A percentile compares a stretch with the other conserved stretches of the same genome.
phyloP scores from a whole-genome alignment of 2,888 invertebrate species.

The Dromius quadrimaculatus region DNA sequence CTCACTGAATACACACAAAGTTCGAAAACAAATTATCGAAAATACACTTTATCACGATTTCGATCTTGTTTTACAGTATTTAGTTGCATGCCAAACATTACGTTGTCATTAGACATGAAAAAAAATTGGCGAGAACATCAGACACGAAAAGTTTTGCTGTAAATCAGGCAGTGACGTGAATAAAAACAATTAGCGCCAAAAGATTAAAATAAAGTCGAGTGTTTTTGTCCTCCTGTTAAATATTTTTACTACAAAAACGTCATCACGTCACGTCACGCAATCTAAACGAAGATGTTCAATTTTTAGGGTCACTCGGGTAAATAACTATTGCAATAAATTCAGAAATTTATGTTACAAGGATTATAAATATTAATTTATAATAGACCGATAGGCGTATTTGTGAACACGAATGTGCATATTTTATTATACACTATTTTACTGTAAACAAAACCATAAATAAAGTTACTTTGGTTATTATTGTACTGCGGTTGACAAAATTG shows the following conservation, averaged over 20 bases:
- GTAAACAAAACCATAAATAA: too few species aligned
- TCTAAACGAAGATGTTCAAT: conserved; percentile 4
- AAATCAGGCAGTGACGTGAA: conserved; percentile 29
- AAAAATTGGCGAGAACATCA: conserved; percentile 22
- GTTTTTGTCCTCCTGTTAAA: conserved; percentile 30
- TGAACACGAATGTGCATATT: too few species aligned
- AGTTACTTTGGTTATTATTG: too few species aligned
- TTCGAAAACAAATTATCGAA: conserved; percentile 22
- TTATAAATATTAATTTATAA: neutral
- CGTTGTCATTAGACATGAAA: conserved; percentile 12
- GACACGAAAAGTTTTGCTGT: conserved; percentile 15
- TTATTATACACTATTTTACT: too few species aligned
- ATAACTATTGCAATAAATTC: conserved; percentile 15
- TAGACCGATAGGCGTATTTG: neutral
- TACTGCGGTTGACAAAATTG: too few species aligned
- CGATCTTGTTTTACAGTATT: neutral
- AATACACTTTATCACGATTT: neutral
- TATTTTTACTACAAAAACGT: conserved; percentile 33
- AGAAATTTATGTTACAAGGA: neutral
- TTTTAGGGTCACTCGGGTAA: conserved; percentile 17
- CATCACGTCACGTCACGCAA: conserved; percentile 15
- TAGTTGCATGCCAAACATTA: conserved; percentile 15
- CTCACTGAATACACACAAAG: too few species aligned
- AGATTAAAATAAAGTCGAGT: conserved; percentile 34
- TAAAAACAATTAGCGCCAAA: conserved; percentile 34